Base-by-base conservation (phyloP, 2,113 vertebrate genomes). In the Gadus chalcogrammus region DNA sequence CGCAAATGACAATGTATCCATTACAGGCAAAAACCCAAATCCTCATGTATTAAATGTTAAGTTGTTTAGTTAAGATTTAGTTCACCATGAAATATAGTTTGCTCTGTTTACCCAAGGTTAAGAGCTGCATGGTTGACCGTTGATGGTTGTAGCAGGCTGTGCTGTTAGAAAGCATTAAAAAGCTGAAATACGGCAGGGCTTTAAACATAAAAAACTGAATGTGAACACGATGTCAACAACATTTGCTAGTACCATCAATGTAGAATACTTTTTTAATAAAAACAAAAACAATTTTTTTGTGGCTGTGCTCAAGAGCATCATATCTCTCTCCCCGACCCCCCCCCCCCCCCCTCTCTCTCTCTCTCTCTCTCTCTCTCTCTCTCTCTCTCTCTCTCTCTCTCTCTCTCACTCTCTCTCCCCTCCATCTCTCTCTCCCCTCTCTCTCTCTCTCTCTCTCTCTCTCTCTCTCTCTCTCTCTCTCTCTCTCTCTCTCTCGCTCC, bases 211-310 rank as follows among this genome's bases (percentile, higher is more conserved):
- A 16, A 53, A 55, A 74, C 20, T 65, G 67, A 74, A 71, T 70
- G 27, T 64, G 20, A 86, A 77, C 84, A 77, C 77, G 48, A 85
- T 62, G 75, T 86, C 72, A 85, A 82, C 81, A 88, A 87, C 80
- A 86, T 84, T 88, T 85, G 80, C 77, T 82, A 66, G 76, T 77
- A 84, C 81, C 76, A 84, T 89, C 79, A 84, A 73, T 72, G 83
- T 0, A 6, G 63, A 69, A 17, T 6, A 56, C 73, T 35, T 42
- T 77, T 65, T 24, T 35, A 52, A 72, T 42, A 60, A n/a, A 48
- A 48, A 48, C 42, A 48, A 48, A 48, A 48, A 48, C 42, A 71
- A 63, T n/a, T 73, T 67, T 75, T 81, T 87, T 79, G 63, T 79
- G 70, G 52, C 31, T 65, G 38, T 74, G 61, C 86, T 88, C 84